These are phyloP conservation scores for Prionchulus punctatus DNA, from an alignment of 2,888 invertebrate genomes.

Conservation along the genomic window DNA sequence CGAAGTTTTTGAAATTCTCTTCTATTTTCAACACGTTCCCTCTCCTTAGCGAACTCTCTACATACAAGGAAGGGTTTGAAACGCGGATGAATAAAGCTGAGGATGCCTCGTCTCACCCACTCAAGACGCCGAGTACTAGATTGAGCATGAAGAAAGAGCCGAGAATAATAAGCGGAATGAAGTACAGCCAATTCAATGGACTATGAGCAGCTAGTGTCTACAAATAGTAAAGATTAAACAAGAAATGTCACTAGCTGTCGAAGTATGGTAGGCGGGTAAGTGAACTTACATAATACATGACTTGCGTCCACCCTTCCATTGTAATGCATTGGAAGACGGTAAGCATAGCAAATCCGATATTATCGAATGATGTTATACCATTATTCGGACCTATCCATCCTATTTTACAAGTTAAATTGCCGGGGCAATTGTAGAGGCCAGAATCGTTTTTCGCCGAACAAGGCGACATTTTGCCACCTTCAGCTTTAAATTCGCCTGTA, in stretches of 20 bases:
- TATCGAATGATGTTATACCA: conserved; percentile 98
- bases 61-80: too few relatives aligned
- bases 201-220: conserved; percentile 99
- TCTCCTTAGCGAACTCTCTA: conserved; percentile 99
- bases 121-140: conserved; percentile 99
- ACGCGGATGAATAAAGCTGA: background rate
- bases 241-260: too few relatives aligned
- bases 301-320: conserved; percentile 99
- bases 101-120: conserved; percentile 56
- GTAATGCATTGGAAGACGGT: conserved; percentile 99
- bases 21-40: conserved; percentile 99
- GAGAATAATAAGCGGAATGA: conserved; percentile 98
- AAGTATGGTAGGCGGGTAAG: background rate
- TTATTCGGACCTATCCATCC: conserved; percentile 91
- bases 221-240: conserved; percentile 36
- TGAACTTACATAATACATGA: conserved; percentile 87
- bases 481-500: background rate
- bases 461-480: background rate
- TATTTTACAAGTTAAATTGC: conserved; percentile 46
- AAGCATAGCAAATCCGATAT: conserved; percentile 99
- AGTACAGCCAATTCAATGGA: conserved; percentile 99
- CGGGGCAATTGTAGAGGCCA: background rate
- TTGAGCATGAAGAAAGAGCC: conserved; percentile 99
- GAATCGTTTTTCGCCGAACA: background rate
- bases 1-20: conserved; percentile 97